Evolutionary conservation across 1,140 invertebrate genomes (phyloP).

Genomic region (Gonatopus flavifemur): DNA sequence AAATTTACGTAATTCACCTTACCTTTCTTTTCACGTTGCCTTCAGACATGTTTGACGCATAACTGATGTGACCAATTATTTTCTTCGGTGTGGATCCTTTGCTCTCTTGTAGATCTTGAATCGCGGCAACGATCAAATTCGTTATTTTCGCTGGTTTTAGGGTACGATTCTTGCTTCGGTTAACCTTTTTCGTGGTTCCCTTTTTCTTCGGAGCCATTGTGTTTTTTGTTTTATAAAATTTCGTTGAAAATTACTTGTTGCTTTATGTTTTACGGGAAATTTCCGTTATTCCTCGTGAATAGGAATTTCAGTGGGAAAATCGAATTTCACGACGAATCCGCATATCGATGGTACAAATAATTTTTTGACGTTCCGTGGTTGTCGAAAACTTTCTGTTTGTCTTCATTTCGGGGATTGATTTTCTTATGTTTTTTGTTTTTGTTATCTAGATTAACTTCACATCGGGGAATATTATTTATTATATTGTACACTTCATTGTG

Average conservation of each 20-base stretch:
- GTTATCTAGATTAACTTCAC: too few relatives aligned
- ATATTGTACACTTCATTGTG: too few relatives aligned
- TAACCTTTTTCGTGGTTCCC: too few relatives aligned
- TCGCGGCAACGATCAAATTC: constrained; percentile 40
- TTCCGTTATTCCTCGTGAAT: too few relatives aligned
- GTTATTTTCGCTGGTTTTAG: constrained; percentile 38
- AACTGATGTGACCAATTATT: constrained; percentile 44
- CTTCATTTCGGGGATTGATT: too few relatives aligned
- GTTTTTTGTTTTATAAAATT: not conserved
- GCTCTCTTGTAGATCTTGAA: constrained; percentile 41
- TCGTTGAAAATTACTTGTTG: constrained; percentile 13
- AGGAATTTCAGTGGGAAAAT: too few relatives aligned
- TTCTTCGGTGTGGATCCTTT: constrained; percentile 36
- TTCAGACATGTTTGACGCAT: constrained; percentile 29
- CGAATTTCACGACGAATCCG: not conserved
- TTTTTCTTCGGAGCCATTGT: not conserved
- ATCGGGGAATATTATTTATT: too few relatives aligned
- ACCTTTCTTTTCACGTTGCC: constrained; percentile 37
- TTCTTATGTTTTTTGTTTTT: too few relatives aligned
- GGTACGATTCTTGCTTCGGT: constrained; percentile 10
- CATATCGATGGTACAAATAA: too few relatives aligned
- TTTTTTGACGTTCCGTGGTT: too few relatives aligned
- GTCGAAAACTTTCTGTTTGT: too few relatives aligned
- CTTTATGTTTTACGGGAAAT: not conserved
- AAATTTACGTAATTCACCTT: too few relatives aligned